Evolutionary conservation across 2,888 invertebrate species (phyloP).

Genomic region (Dasypolia templi): DNA sequence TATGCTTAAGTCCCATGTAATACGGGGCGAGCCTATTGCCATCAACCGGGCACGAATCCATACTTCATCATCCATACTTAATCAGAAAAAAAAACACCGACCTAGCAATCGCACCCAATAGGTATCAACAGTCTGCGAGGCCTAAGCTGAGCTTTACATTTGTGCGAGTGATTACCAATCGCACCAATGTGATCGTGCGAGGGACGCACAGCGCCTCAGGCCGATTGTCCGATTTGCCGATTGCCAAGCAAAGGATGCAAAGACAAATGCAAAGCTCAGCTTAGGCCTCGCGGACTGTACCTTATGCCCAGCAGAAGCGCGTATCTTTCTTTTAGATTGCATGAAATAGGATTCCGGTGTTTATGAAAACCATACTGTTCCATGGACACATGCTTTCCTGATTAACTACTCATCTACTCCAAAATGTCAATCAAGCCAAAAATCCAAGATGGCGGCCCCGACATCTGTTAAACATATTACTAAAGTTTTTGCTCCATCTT

Average conservation of each 20-base stretch:
- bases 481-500: slow-evolving; percentile 52
- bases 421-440: slow-evolving; percentile 58
- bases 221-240: too few relatives aligned
- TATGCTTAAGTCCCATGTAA: not conserved
- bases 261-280: too few relatives aligned
- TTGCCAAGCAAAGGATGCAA: too few relatives aligned
- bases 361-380: not conserved
- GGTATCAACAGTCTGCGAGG: too few relatives aligned
- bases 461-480: slow-evolving; percentile 67
- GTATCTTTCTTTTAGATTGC: not conserved
- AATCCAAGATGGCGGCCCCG: slow-evolving; percentile 51
- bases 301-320: not conserved
- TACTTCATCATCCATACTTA: too few relatives aligned
- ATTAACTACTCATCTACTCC: slow-evolving; percentile 14
- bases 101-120: too few relatives aligned
- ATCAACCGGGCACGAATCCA: not conserved
- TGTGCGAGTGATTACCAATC: too few relatives aligned
- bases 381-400: slow-evolving; percentile 3
- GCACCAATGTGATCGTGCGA: too few relatives aligned
- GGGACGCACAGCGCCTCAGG: too few relatives aligned
- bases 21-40: not conserved
- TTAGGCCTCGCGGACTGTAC: too few relatives aligned
- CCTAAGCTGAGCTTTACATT: too few relatives aligned
- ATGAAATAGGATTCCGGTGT: not conserved
- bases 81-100: too few relatives aligned